Evolutionary conservation across 1,140 invertebrate genomes (phyloP).

Genomic region (Lysiphlebus fabarum): DNA sequence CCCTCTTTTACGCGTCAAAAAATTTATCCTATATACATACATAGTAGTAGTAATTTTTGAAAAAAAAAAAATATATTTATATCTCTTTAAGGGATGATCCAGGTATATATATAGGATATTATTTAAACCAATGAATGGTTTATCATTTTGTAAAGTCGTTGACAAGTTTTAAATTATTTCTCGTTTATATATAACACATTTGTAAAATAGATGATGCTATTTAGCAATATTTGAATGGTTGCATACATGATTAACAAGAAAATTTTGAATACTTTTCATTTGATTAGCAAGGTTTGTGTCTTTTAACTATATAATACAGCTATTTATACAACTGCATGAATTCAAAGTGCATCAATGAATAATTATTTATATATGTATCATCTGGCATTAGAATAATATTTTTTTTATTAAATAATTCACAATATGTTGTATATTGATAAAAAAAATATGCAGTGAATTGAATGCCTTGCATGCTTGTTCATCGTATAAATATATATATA

Average conservation of each 20-base stretch:
- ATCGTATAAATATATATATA: too few relatives aligned
- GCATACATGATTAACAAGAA: not conserved
- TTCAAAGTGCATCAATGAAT: not conserved
- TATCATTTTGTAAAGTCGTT: constrained; percentile 16
- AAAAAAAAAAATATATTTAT: too few relatives aligned
- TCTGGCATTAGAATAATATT: too few relatives aligned
- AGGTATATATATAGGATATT: too few relatives aligned
- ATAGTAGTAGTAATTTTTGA: not conserved
- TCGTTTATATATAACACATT: not conserved
- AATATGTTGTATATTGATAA: too few relatives aligned
- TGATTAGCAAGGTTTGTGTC: constrained; percentile 13
- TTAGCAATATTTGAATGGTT: constrained; percentile 6
- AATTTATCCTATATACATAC: not conserved
- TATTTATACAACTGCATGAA: too few relatives aligned
- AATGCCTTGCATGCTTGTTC: too few relatives aligned
- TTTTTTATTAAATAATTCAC: too few relatives aligned
- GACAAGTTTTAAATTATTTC: not conserved
- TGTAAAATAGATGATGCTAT: not conserved
- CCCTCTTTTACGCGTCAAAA: constrained; percentile 30
- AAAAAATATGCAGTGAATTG: too few relatives aligned
- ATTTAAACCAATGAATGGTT: not conserved
- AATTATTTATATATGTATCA: not conserved
- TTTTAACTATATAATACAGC: too few relatives aligned
- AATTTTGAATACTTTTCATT: not conserved
- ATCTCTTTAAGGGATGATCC: too few relatives aligned